Evolutionary conservation across 2,888 invertebrate species (phyloP).

Genomic region (Oscheius myriophilus): DNA sequence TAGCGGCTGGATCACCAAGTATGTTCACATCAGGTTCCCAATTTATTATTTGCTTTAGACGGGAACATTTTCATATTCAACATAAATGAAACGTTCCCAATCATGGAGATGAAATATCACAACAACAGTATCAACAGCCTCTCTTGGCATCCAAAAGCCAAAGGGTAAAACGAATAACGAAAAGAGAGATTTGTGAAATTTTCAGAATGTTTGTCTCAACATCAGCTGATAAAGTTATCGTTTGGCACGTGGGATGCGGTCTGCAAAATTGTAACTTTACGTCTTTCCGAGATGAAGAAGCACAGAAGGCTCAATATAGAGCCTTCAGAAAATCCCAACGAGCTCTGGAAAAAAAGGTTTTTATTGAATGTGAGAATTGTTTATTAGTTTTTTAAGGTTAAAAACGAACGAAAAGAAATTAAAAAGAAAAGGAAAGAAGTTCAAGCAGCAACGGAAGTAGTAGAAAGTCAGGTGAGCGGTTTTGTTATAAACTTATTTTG

Average conservation of each 20-base stretch:
- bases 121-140: constrained; percentile 34
- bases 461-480: too few species aligned
- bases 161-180: constrained; percentile 21
- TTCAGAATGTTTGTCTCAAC: constrained; percentile 9
- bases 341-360: too few species aligned
- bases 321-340: too few species aligned
- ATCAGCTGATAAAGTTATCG: not conserved
- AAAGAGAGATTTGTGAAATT: not conserved
- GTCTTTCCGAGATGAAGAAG: too few species aligned
- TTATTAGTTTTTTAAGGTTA: too few species aligned
- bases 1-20: constrained; percentile 41
- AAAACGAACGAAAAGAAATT: too few species aligned
- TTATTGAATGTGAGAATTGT: too few species aligned
- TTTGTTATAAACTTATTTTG: too few species aligned
- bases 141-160: constrained; percentile 43
- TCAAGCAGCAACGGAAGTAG: too few species aligned
- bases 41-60: constrained; percentile 14
- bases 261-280: not conserved
- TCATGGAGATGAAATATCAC: constrained; percentile 34
- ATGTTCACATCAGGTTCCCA: constrained; percentile 4
- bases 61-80: constrained; percentile 40
- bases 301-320: too few species aligned
- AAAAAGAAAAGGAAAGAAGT: too few species aligned
- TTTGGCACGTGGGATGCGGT: constrained; percentile 23
- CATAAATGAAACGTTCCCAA: constrained; percentile 37